These are phyloP conservation scores for Drosophila aff. DNA, from an alignment of 1,140 invertebrate genomes.

Conservation along the genomic window DNA sequence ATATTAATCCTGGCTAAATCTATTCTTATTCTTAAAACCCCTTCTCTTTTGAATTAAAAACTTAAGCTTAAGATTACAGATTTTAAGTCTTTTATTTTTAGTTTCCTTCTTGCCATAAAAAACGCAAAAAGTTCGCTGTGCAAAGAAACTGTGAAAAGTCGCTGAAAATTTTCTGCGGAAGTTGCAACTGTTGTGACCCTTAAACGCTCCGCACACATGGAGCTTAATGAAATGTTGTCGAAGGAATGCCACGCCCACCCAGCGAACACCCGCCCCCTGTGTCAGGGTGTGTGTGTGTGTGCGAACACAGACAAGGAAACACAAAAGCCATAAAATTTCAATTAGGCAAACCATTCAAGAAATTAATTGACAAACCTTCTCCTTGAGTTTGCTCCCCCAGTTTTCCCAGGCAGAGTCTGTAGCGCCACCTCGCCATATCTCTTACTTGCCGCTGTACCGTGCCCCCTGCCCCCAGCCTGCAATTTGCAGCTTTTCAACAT, in stretches of 20 bases:
- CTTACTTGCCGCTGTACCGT: constrained; percentile 2
- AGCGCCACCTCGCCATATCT: constrained; percentile 23
- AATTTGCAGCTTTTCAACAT: constrained; percentile 82
- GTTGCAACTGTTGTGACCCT: constrained; percentile 29
- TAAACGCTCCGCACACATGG: constrained; percentile 12
- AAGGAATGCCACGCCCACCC: constrained; percentile 43
- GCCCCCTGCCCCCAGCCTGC: constrained; percentile 9
- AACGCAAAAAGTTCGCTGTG: not conserved
- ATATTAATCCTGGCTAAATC: not conserved
- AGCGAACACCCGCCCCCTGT: constrained; percentile 3
- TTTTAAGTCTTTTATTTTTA: too few species aligned
- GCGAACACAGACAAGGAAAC: constrained; percentile 55
- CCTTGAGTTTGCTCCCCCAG: constrained; percentile 47
- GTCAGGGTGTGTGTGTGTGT: constrained; percentile 1
- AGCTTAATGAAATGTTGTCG: constrained; percentile 51
- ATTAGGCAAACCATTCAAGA: constrained; percentile 82
- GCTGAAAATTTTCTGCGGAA: constrained; percentile 6
- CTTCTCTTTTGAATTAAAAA: not conserved
- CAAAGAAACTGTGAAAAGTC: not conserved
- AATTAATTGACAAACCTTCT: constrained; percentile 80
- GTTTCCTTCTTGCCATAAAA: not conserved
- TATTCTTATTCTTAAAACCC: not conserved
- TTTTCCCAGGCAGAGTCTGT: not conserved
- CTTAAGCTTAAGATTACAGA: not conserved
- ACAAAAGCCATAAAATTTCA: constrained; percentile 79